A percentile compares a stretch with the other conserved stretches of the same genome.
phyloP scores from a whole-genome alignment of 2,888 invertebrate genomes.

The Synanthedon formicaeformis region DNA sequence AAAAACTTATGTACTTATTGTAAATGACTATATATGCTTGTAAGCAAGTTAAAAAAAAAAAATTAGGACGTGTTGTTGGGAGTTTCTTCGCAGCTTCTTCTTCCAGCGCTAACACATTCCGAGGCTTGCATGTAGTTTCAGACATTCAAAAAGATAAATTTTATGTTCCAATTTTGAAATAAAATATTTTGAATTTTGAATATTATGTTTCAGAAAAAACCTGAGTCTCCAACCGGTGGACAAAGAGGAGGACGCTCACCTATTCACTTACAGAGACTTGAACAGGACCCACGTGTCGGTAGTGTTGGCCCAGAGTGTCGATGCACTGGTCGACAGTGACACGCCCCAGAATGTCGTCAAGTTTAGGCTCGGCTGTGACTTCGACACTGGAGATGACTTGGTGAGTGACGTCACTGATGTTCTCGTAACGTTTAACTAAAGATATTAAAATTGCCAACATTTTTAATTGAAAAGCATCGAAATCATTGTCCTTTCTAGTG shows the following conservation, averaged over 20 bases:
- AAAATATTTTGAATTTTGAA: too few relatives aligned
- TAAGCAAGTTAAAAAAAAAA: too few relatives aligned
- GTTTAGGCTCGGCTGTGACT: conserved; percentile 83
- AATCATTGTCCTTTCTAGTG: too few relatives aligned
- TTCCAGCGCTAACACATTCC: too few relatives aligned
- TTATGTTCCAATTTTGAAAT: too few relatives aligned
- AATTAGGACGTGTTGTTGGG: too few relatives aligned
- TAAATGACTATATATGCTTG: too few relatives aligned
- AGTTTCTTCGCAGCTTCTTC: too few relatives aligned
- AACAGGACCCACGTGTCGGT: conserved; percentile 84
- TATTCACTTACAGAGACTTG: conserved; percentile 79
- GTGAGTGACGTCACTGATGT: conserved; percentile 36
- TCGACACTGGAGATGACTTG: conserved; percentile 74
- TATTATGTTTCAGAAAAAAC: conserved; percentile 60
- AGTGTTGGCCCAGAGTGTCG: conserved; percentile 80
- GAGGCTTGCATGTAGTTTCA: too few relatives aligned
- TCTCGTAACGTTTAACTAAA: conserved; percentile 3
- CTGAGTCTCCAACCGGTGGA: conserved; percentile 79
- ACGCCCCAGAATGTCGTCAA: conserved; percentile 85
- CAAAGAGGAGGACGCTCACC: conserved; percentile 76
- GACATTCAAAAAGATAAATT: too few relatives aligned
- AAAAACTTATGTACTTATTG: too few relatives aligned
- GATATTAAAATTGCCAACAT: conserved; percentile 14
- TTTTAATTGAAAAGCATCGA: too few relatives aligned
- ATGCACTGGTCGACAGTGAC: conserved; percentile 84